Percentiles rank a stretch among this genome's conserved stretches.
These are phyloP conservation scores for Apus apus DNA, from an alignment of 2,113 vertebrate species.

Conservation along the genomic window DNA sequence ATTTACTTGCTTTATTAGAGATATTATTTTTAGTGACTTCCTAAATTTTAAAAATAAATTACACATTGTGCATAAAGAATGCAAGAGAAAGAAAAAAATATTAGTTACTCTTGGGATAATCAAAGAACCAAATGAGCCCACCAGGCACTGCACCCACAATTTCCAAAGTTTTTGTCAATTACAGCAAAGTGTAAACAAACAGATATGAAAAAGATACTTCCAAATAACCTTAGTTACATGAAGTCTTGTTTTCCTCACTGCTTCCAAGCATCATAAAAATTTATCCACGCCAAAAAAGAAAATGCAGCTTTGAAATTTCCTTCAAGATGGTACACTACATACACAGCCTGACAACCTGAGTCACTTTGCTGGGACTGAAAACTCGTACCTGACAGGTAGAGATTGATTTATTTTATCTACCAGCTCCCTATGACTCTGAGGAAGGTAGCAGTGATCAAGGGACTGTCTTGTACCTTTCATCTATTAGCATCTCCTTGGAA, in stretches of 20 bases:
- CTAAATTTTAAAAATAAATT: neutral
- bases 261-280: neutral
- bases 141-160: neutral
- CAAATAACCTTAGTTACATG: neutral
- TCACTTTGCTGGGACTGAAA: neutral
- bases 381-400: neutral
- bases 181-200: neutral
- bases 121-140: neutral
- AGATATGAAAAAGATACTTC: neutral
- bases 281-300: neutral
- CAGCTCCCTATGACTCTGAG: neutral
- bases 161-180: neutral
- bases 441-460: neutral
- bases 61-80: neutral
- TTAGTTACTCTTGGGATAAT: neutral
- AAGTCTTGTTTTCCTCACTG: neutral
- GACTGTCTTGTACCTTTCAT: neutral
- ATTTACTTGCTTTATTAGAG: neutral
- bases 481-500: neutral
- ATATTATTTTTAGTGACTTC: neutral
- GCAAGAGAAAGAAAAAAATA: neutral
- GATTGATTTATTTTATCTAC: neutral
- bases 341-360: neutral
- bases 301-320: neutral
- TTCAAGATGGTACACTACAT: neutral